A percentile compares a stretch with the other conserved stretches of the same genome.
Conservation (phyloP, 2,797 vertebrate species). For the Arnoldichthys spilopterus region DNA sequence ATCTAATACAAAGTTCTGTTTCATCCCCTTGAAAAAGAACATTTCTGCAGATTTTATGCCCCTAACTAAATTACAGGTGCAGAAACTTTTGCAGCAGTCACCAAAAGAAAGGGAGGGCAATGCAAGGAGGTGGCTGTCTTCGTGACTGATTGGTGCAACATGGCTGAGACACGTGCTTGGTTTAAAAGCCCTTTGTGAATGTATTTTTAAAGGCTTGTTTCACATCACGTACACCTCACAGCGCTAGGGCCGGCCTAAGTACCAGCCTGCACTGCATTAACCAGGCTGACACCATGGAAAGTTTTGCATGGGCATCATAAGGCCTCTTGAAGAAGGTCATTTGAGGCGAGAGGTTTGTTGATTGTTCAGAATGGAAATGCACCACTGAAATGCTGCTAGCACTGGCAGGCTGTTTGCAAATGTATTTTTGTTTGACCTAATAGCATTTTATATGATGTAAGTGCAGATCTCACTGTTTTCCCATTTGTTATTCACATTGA, state of each 20-base stretch:
- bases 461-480: background rate
- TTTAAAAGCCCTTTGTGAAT: conserved; percentile 62
- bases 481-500: background rate
- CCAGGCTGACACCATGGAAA: conserved; percentile 59
- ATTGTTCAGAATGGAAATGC: conserved; percentile 52
- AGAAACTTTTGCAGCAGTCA: background rate
- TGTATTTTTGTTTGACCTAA: conserved; percentile 7
- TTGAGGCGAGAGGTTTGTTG: conserved; percentile 48
- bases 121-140: conserved; percentile 26
- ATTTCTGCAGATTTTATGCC: too few species aligned
- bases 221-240: conserved; percentile 36
- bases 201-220: conserved; percentile 61
- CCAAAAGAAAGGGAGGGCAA: conserved; percentile 19
- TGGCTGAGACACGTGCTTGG: conserved; percentile 42
- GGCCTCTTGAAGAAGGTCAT: conserved; percentile 53
- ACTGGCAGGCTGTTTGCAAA: background rate
- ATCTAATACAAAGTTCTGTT: background rate
- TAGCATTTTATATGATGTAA: background rate
- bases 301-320: conserved; percentile 55
- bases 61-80: background rate
- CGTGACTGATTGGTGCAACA: conserved; percentile 11
- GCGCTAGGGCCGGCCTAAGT: conserved; percentile 44
- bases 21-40: background rate
- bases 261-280: conserved; percentile 57
- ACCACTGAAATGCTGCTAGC: conserved; percentile 24